Conservation (phyloP, 2,113 vertebrate species). For the Micronisus gabar region DNA sequence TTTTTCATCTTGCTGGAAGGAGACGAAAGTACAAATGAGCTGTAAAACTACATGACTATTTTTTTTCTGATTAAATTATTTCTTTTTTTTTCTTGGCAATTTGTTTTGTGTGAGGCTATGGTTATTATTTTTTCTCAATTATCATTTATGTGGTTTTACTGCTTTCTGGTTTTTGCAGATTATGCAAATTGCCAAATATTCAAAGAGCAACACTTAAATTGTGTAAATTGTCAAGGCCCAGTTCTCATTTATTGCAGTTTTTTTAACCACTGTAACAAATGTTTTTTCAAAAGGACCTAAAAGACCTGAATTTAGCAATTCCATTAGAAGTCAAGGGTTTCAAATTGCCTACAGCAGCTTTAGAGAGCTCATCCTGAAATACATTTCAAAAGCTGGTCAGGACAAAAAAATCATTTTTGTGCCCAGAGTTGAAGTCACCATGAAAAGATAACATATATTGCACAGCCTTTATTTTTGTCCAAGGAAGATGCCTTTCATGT, state of each 20-base stretch:
- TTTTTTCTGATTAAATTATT: neutral
- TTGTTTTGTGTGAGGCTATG: neutral
- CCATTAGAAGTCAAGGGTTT: neutral
- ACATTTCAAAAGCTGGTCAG: neutral
- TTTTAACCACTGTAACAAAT: neutral
- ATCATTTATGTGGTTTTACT: neutral
- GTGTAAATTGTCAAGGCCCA: neutral
- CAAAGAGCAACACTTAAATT: neutral
- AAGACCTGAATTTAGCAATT: neutral
- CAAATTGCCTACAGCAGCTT: neutral
- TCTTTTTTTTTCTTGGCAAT: neutral
- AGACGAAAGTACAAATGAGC: accelerated
- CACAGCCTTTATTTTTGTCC: neutral
- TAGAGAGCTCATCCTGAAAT: neutral
- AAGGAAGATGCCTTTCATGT: neutral
- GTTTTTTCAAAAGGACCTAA: neutral
- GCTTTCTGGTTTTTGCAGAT: neutral
- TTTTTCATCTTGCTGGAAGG: neutral
- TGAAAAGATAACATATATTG: neutral
- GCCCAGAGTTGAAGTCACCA: neutral
- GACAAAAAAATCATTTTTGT: neutral
- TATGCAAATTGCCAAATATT: neutral
- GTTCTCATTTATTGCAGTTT: neutral
- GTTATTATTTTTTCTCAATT: neutral
- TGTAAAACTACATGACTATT: accelerated